A percentile compares a stretch with the other conserved stretches of the same genome.
phyloP scores from a whole-genome alignment of 2,113 vertebrate genomes.

The Notarius lentiginosus region DNA sequence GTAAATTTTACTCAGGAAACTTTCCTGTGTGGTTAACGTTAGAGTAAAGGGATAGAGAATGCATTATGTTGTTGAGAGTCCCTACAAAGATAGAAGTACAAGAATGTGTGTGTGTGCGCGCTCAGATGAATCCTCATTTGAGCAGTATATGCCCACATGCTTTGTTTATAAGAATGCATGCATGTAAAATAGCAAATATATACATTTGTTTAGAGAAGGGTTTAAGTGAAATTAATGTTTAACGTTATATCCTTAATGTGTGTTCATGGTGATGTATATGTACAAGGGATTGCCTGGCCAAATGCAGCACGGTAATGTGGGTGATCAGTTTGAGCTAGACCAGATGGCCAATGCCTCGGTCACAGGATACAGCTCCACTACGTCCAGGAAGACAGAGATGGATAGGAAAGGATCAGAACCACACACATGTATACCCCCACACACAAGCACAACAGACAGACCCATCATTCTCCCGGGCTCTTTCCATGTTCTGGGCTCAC shows the following conservation, averaged over 20 bases:
- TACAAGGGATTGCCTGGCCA: slow-evolving; percentile 21
- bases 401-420: slow-evolving; percentile 52
- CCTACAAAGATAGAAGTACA: too few species aligned
- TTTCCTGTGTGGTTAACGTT: too few species aligned
- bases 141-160: slow-evolving; percentile 12
- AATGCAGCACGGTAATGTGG: slow-evolving; percentile 33
- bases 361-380: slow-evolving; percentile 61
- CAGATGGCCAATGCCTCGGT: slow-evolving; percentile 60
- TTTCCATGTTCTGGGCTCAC: slow-evolving; percentile 21
- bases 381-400: slow-evolving; percentile 55
- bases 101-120: background rate
- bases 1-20: too few species aligned
- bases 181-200: slow-evolving; percentile 6
- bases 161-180: background rate
- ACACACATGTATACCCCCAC: slow-evolving; percentile 47
- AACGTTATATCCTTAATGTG: background rate
- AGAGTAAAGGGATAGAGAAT: too few species aligned
- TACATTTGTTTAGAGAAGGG: slow-evolving; percentile 23
- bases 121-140: background rate
- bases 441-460: slow-evolving; percentile 11
- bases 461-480: slow-evolving; percentile 23
- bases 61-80: too few species aligned
- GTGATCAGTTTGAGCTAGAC: slow-evolving; percentile 54
- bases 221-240: slow-evolving; percentile 33
- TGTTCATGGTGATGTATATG: slow-evolving; percentile 39